Conservation (phyloP, 2,113 vertebrate species). For the Leptosomus discolor region DNA sequence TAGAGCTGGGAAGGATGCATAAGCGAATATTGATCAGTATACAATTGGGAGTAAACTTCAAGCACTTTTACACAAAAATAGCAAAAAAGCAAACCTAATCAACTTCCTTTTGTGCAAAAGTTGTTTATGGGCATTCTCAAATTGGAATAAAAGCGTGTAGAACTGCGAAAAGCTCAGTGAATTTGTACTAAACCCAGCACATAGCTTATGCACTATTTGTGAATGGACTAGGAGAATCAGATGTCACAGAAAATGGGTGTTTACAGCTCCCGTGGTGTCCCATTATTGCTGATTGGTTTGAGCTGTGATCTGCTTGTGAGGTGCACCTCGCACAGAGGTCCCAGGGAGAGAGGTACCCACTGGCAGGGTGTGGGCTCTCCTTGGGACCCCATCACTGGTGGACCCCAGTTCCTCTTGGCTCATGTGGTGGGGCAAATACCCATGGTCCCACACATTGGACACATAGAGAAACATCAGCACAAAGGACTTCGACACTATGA, state of each 20-base stretch:
- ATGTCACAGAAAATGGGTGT: neutral
- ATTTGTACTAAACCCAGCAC: neutral
- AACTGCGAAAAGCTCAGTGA: neutral
- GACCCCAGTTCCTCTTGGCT: neutral
- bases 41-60: neutral
- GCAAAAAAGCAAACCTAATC: neutral
- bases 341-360: neutral
- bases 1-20: too few species aligned
- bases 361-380: neutral
- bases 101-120: neutral
- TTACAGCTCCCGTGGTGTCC: neutral
- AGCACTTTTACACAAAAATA: neutral
- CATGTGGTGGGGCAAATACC: neutral
- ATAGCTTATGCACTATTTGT: neutral
- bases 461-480: neutral
- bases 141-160: neutral
- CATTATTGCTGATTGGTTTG: neutral
- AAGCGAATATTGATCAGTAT: neutral
- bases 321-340: neutral
- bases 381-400: neutral
- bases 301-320: neutral
- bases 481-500: neutral
- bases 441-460: accelerated
- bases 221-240: neutral
- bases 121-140: neutral